Evolutionary conservation across 2,797 vertebrate genomes (phyloP), one percentile per base, ranked within the genome.

Genomic region (Coreius guichenoti): DNA sequence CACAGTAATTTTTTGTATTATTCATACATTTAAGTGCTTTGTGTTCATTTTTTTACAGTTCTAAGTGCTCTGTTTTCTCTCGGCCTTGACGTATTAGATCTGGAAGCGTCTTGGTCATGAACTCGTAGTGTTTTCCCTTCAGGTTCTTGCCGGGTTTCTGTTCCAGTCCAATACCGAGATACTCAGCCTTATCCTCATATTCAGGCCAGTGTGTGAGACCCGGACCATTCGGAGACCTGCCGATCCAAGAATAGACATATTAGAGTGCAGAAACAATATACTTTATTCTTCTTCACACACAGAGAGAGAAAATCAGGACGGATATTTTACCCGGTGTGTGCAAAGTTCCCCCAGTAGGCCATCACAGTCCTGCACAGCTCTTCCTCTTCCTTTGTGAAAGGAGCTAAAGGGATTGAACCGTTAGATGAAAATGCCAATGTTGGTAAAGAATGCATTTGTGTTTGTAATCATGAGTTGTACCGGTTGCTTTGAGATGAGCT

Each of bases 261-360:
- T 23, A 63, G 9, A 76, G 23, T 19, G 3, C 1, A 11, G n/a
- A 56, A 56, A 68, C 47, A 13, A 21, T 33, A 31, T 26, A 26
- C 13, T 45, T 36, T 75, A n/a, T 29, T 73, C 23, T 13, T 29
- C 31, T 26, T 76, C 17, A 36, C 23, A 54, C 51, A 72, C 26
- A 16, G 26, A 16, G 61, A 72, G 5, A 4, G 16, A 58, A 49
- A 43, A 13, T 73, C 13, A 54, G 8, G 36, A 33, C 0, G 0
- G 80, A 45, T 73, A 8, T 65, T 84, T 86, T 92, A 97, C 96
- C 96, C 96, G 65, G 89, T 96, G 23, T 86, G 92, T 88, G 96
- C 96, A 92, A 97, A 97, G 92, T 96, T 97, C 33, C 91, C 95
- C 96, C 96, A 97, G 88, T 96, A 96, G 81, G 86, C 93, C 96